Base-by-base conservation (phyloP, 2,797 vertebrate species). In the Ataeniobius toweri region DNA sequence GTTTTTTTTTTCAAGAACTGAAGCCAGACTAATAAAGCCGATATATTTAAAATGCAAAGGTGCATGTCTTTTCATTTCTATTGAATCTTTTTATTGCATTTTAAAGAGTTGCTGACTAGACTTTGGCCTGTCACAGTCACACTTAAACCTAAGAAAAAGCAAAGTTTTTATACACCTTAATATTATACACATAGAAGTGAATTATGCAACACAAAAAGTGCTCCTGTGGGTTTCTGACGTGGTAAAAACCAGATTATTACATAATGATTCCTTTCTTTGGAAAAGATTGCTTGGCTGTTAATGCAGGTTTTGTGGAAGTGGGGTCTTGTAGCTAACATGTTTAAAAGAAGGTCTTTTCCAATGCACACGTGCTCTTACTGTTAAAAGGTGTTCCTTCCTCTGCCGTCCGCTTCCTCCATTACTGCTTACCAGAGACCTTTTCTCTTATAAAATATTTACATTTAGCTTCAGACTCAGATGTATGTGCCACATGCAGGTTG, bases 371-470 rank as follows among this genome's bases (percentile, higher is more conserved):
- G 71, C 75, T 85, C 78, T 81, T 80, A 71, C 83, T 82, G 56
- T 81, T 89, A 86, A 88, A 84, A 90, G 78, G 82, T 78, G 75
- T 79, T 87, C 87, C 80, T 77, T 74, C 80, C 77, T 81, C 61
- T 74, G 84, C 72, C 78, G 26, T 10, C 24, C 58, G 78, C 72
- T 78, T 16, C 48, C 22, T 53, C 48, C 36, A 20, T 74, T 77
- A 67, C 76, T 68, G 73, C 70, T 59, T 83, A 78, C 44, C 78
- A 65, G 75, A 89, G 80, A 90, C 89, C 71, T 75, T 82, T 89
- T 92, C 86, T 77, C 61, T 77, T 78, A 92, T 94, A 10, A 95
- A 94, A 94, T 94, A 94, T 94, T 94, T 86, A 94, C 71, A 14
- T 79, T 16, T 59, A 79, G 80, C 82, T 78, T 76, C 24, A 85